Conservation (phyloP, 1,140 invertebrate genomes). For the Drosophila pruinosa region DNA sequence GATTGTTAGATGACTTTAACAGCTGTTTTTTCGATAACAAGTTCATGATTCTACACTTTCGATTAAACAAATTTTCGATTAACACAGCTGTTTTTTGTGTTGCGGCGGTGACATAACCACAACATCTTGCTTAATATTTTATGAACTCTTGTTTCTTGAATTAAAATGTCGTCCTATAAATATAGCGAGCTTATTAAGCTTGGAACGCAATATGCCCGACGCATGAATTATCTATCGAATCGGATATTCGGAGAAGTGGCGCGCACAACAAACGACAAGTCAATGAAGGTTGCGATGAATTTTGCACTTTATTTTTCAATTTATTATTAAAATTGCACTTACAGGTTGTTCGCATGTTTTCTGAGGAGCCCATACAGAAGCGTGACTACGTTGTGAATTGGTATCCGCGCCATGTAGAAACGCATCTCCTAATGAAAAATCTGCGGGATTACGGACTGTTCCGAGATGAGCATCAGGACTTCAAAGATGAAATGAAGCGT, state of each 20-base stretch:
- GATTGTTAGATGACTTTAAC: background rate
- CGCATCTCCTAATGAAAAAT: slow-evolving; percentile 87
- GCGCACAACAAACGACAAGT: slow-evolving; percentile 88
- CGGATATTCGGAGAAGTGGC: slow-evolving; percentile 95
- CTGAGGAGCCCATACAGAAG: slow-evolving; percentile 89
- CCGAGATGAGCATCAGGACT: slow-evolving; percentile 95
- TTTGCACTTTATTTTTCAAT: background rate
- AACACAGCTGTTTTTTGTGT: slow-evolving; percentile 45
- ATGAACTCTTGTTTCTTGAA: background rate
- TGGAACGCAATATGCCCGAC: slow-evolving; percentile 90
- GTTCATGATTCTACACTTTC: background rate
- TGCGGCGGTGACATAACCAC: slow-evolving; percentile 60
- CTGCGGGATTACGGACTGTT: slow-evolving; percentile 91
- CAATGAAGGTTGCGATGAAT: slow-evolving; percentile 87
- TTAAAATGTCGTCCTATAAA: slow-evolving; percentile 82
- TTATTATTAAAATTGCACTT: background rate
- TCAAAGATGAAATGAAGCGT: slow-evolving; percentile 94
- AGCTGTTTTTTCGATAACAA: background rate
- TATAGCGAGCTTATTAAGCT: slow-evolving; percentile 88
- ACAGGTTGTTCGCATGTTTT: slow-evolving; percentile 89
- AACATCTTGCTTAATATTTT: slow-evolving; percentile 16
- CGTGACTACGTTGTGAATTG: slow-evolving; percentile 90
- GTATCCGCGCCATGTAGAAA: slow-evolving; percentile 93
- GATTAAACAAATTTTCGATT: slow-evolving; percentile 3
- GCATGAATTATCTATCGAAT: slow-evolving; percentile 94